These are phyloP conservation scores for Elmis aenea DNA, from an alignment of 2,888 invertebrate genomes.

Conservation along the genomic window DNA sequence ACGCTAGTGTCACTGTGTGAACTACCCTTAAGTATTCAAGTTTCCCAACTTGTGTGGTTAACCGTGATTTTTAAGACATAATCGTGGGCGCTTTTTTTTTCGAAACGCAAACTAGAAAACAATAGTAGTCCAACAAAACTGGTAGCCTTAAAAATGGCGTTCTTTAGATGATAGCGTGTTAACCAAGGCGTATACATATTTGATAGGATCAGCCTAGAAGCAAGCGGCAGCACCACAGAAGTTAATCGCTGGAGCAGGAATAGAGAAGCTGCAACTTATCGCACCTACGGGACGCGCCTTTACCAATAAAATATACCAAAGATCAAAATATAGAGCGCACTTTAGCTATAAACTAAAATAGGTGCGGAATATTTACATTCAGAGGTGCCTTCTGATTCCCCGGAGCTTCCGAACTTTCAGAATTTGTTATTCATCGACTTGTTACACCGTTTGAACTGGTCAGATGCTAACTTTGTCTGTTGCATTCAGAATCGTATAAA, in stretches of 20 bases:
- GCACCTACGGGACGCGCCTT: constrained; percentile 37
- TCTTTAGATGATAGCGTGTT: neutral
- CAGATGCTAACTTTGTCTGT: neutral
- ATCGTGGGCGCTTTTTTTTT: too few relatives aligned
- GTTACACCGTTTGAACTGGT: neutral
- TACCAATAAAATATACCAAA: constrained; percentile 42
- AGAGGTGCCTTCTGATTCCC: constrained; percentile 35
- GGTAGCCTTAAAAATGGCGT: neutral
- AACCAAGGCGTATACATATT: neutral
- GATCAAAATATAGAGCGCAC: constrained; percentile 39
- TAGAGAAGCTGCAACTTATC: constrained; percentile 31
- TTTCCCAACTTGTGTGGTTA: too few relatives aligned
- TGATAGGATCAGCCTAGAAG: neutral
- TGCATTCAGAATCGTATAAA: neutral
- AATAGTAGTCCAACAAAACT: neutral
- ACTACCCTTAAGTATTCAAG: too few relatives aligned
- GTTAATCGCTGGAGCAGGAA: neutral
- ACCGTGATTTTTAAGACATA: too few relatives aligned
- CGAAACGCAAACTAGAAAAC: too few relatives aligned
- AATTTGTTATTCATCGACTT: constrained; percentile 15
- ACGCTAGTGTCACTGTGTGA: too few relatives aligned
- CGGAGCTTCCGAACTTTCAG: constrained; percentile 32
- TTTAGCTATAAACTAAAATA: constrained; percentile 41
- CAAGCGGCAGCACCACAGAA: neutral
- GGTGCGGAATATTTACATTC: constrained; percentile 37